A percentile compares a stretch with the other conserved stretches of the same genome.
These are phyloP conservation scores for Myathropa florea DNA, from an alignment of 2,888 invertebrate genomes.

Conservation along the genomic window DNA sequence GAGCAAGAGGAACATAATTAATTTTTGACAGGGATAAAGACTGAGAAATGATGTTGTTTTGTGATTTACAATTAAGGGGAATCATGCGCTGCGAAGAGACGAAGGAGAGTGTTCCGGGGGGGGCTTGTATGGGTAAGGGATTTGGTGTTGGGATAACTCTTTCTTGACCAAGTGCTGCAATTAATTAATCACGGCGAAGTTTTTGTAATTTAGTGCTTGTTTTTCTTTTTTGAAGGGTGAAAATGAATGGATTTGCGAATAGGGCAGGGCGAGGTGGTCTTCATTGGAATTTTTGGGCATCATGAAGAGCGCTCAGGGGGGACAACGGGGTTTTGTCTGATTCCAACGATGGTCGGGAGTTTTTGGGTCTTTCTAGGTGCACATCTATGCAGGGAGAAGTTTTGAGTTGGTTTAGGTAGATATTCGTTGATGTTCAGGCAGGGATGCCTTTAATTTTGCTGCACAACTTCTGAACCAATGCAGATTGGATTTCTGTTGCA, in stretches of 20 bases:
- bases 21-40: constrained; percentile 51
- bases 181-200: constrained; percentile 13
- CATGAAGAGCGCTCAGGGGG: neutral
- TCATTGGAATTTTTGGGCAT: neutral
- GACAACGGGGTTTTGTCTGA: no score
- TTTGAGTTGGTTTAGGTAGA: no score
- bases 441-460: no score
- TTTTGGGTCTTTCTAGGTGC: no score
- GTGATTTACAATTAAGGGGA: constrained; percentile 16
- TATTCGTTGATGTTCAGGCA: no score
- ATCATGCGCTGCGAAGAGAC: neutral
- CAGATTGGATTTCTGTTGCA: no score
- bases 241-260: constrained; percentile 4
- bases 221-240: neutral
- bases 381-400: no score
- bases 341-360: no score
- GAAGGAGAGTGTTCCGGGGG: neutral
- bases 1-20: constrained; percentile 15
- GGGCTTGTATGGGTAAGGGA: neutral
- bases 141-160: constrained; percentile 3
- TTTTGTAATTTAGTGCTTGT: constrained; percentile 23
- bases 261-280: neutral
- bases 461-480: no score
- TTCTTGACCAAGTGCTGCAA: constrained; percentile 14
- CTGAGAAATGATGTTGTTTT: constrained; percentile 12